Base-by-base conservation (phyloP, 2,888 invertebrate species). In the Euclidia mi region DNA sequence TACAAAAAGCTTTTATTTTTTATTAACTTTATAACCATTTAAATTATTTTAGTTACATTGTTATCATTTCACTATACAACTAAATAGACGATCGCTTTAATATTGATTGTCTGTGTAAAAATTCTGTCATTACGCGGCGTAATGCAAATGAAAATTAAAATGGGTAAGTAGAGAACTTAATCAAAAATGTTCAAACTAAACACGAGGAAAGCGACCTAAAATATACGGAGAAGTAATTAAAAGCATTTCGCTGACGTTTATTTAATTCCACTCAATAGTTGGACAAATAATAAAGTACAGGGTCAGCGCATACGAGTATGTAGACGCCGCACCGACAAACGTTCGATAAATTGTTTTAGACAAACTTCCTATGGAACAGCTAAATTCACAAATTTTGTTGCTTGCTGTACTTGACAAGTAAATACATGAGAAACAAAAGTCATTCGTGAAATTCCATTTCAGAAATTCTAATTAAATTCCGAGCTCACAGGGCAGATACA, bases 391-490 rank as follows among this genome's bases (percentile, higher is more conserved):
- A 50, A 77, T 77, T 82, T 71, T 37, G 73, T 73, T 72, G 67
- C 77, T 71, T 72, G 67, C 63, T 78, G 73, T 76, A 75, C 71
- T 71, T 78, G 84, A 78, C 74, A 75, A 82, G 79, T 85, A 85
- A 84, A 87, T 87, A 83, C 78, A 84, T 77, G 62, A 73, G 71
- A 66, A 82, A 84, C 85, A 82, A 86, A 85, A 85, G 87, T 88
- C 85, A 89, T 88, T 88, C 81, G 71, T 76, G 81, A 83, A 88
- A 91, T 90, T 88, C 83, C 87, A 78, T 79, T 82, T 75, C 76
- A 81, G 84, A 89, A 87, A 88, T 89, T 88, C 85, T 88, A 90
- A 91, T 91, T 91, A 86, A 89, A 90, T 90, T 84, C 87, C 81
- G 78, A 81, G 76, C 76, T 78, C 66, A 56, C 69, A 66, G 77